phyloP scores from a whole-genome alignment of 2,113 vertebrate species.

The Syngnathus floridae region DNA sequence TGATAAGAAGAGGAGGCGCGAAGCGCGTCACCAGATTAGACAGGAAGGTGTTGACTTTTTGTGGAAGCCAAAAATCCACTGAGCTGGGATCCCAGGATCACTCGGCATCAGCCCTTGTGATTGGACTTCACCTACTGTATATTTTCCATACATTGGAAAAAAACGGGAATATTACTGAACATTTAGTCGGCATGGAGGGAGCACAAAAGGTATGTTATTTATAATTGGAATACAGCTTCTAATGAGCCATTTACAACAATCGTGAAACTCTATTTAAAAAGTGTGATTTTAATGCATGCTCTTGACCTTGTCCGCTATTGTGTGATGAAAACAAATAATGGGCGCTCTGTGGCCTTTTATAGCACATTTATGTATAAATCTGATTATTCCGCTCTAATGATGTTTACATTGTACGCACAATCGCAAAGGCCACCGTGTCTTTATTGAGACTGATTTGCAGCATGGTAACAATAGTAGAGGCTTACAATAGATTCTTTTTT shows the following conservation, averaged over 20 bases:
- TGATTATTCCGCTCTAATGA: constrained; percentile 37
- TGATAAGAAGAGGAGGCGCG: constrained; percentile 30
- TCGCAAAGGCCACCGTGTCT: constrained; percentile 16
- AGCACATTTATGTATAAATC: constrained; percentile 15
- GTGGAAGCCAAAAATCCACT: constrained; percentile 45
- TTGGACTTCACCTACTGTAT: constrained; percentile 16
- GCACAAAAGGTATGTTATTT: constrained; percentile 49
- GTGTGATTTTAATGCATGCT: background rate
- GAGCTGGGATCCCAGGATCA: constrained; percentile 55
- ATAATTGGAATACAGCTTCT: background rate
- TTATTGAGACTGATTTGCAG: constrained; percentile 16
- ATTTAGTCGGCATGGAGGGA: constrained; percentile 44
- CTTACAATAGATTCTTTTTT: background rate
- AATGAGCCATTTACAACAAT: background rate
- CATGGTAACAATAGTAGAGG: constrained; percentile 6
- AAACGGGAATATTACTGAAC: constrained; percentile 10
- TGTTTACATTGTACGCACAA: constrained; percentile 17
- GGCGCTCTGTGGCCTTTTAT: constrained; percentile 6
- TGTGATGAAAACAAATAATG: constrained; percentile 15
- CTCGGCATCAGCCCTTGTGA: constrained; percentile 28
- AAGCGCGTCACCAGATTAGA: constrained; percentile 52
- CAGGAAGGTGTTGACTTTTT: constrained; percentile 33
- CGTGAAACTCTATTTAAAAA: background rate
- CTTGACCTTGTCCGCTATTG: constrained; percentile 34
- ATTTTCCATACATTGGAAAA: background rate